phyloP scores from a whole-genome alignment of 2,113 vertebrate genomes.

The Nycticebus coucang region DNA sequence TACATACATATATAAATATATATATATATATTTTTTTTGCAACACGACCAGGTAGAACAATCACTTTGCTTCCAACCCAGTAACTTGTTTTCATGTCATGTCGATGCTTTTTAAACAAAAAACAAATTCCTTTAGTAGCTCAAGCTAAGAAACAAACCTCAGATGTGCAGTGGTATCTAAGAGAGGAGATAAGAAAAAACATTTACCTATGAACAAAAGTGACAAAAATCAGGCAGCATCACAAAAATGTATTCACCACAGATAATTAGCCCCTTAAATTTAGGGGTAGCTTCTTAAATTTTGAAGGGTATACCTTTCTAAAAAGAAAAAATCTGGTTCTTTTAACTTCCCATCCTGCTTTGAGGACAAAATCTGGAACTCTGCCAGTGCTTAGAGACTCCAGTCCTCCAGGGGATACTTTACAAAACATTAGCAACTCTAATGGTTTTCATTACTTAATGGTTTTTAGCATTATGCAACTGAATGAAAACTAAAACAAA shows the following conservation, averaged over 20 bases:
- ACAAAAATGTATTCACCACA: not conserved
- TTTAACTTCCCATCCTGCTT: not conserved
- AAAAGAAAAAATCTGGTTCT: not conserved
- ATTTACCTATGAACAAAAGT: not conserved
- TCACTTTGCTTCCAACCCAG: not conserved
- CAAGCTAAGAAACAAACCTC: not conserved
- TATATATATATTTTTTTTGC: not conserved
- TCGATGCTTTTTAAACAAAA: not conserved
- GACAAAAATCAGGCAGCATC: not conserved
- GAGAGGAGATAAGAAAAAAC: not conserved
- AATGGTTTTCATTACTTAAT: constrained; percentile 64
- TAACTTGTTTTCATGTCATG: not conserved
- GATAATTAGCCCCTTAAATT: not conserved
- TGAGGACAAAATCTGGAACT: constrained; percentile 6
- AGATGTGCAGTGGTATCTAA: not conserved
- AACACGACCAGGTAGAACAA: not conserved
- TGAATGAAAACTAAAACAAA: constrained; percentile 39
- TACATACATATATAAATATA: no score
- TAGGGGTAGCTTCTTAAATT: not conserved
- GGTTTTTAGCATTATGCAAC: constrained; percentile 30
- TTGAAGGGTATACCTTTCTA: not conserved
- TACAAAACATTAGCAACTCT: constrained; percentile 60
- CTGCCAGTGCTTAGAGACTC: not conserved
- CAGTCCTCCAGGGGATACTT: constrained; percentile 16
- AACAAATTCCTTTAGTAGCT: not conserved